Evolutionary conservation across 2,888 invertebrate species (phyloP), one percentile per base, ranked within the genome.

Genomic region (Drosophila anomelani): DNA sequence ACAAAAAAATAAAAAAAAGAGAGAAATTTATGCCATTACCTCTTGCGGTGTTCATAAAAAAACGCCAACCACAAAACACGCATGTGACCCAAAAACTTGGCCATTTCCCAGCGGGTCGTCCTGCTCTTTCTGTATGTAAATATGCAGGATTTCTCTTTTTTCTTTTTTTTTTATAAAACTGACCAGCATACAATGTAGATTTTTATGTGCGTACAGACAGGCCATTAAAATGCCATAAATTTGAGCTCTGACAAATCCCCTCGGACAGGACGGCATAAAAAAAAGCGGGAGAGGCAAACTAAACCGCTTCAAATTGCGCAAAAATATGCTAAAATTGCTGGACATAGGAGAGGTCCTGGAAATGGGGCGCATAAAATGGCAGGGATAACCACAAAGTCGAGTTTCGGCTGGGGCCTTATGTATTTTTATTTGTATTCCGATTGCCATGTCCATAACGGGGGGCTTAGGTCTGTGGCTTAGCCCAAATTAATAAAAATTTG

Each of bases 141-240:
- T 58, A 51, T 56, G 39, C 43, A 20, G 41, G 15, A n/a, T 53
- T 67, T 36, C 13, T 44, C 20, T 20, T 20, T 38, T 17, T 53
- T n/a, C 32, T 23, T 26, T 39, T 9, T 26, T 60, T 47, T 57
- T 15, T 47, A 32, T 29, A 41, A 39, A 66, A 62, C 58, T 69
- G 69, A 74, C 82, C 68, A 71, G 62, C 68, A 69, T 62, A 78
- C 67, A 77, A 71, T 69, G 75, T 74, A 60, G 51, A 76, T 70
- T 81, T 84, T 72, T 77, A 79, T 75, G 72, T 55, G 75, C 75
- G 75, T 47, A 54, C 47, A 71, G 74, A 74, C 75, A 66, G 75
- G 76, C 79, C 83, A 89, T 86, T 88, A 88, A 81, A 88, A 89
- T 79, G 76, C 78, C 88, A 76, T 80, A 79, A 85, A 89, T 85